phyloP scores from a whole-genome alignment of 2,888 invertebrate genomes.

The Drosophila cyrtoloma region DNA sequence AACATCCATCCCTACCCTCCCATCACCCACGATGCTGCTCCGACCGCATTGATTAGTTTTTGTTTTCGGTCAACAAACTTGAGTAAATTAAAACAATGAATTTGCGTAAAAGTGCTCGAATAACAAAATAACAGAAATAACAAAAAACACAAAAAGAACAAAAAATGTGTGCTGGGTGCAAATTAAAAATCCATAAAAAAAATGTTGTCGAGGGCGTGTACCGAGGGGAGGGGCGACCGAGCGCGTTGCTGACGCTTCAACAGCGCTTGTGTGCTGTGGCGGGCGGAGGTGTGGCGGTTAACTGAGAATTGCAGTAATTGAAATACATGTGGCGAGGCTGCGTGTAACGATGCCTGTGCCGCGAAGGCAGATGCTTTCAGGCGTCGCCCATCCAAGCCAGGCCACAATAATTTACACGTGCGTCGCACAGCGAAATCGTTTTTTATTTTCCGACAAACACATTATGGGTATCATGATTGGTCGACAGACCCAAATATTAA shows the following conservation, averaged over 20 bases:
- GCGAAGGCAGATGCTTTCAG: slow-evolving; percentile 34
- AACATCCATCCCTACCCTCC: not conserved
- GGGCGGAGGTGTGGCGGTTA: slow-evolving; percentile 11
- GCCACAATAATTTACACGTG: slow-evolving; percentile 70
- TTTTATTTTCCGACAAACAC: not conserved
- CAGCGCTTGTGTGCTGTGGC: slow-evolving; percentile 4
- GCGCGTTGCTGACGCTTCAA: slow-evolving; percentile 32
- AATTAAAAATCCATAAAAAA: slow-evolving; percentile 72
- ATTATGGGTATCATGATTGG: slow-evolving; percentile 2
- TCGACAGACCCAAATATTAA: not conserved
- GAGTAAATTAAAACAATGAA: slow-evolving; percentile 79
- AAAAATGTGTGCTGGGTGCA: slow-evolving; percentile 54
- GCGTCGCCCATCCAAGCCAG: slow-evolving; percentile 48
- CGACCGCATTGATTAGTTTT: slow-evolving; percentile 71
- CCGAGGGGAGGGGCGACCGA: slow-evolving; percentile 12
- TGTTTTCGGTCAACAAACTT: slow-evolving; percentile 78
- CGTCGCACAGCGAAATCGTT: slow-evolving; percentile 23
- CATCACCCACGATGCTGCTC: not conserved
- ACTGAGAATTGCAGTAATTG: slow-evolving; percentile 77
- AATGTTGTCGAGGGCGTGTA: slow-evolving; percentile 28
- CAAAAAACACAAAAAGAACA: slow-evolving; percentile 2
- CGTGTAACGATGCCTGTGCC: slow-evolving; percentile 48
- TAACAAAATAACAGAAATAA: slow-evolving; percentile 10
- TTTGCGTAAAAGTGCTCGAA: slow-evolving; percentile 71
- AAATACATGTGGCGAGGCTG: slow-evolving; percentile 73